Conservation (phyloP, 2,797 vertebrate species). For the Menidia menidia region DNA sequence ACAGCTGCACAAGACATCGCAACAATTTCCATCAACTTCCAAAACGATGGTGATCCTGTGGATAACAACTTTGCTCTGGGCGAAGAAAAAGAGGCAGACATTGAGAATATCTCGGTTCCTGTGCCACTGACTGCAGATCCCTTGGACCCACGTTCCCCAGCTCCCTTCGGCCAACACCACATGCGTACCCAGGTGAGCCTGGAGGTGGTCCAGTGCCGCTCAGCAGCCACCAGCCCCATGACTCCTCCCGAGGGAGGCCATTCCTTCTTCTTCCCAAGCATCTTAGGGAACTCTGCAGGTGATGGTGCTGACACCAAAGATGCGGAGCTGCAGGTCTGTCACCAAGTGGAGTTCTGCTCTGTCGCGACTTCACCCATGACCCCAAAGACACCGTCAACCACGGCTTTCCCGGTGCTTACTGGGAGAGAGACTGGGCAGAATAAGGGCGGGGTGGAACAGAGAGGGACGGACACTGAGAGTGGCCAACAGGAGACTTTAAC, state of each 20-base stretch:
- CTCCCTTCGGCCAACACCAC: slow-evolving; percentile 79
- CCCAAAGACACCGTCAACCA: slow-evolving; percentile 72
- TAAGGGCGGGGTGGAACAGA: slow-evolving; percentile 13
- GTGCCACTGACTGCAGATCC: slow-evolving; percentile 46
- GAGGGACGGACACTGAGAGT: slow-evolving; percentile 18
- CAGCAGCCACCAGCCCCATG: slow-evolving; percentile 92
- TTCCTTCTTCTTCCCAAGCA: slow-evolving; percentile 82
- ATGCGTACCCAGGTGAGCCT: slow-evolving; percentile 88
- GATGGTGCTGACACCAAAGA: slow-evolving; percentile 78
- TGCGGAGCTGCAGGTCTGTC: slow-evolving; percentile 86
- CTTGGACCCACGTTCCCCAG: slow-evolving; percentile 58
- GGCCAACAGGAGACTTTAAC: slow-evolving; percentile 16
- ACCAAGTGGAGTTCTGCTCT: slow-evolving; percentile 86
- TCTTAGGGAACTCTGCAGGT: slow-evolving; percentile 45
- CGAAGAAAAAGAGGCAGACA: slow-evolving; percentile 9
- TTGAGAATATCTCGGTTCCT: slow-evolving; percentile 34
- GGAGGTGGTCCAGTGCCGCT: slow-evolving; percentile 82
- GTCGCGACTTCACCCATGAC: slow-evolving; percentile 90
- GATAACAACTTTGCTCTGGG: slow-evolving; percentile 13
- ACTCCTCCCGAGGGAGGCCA: slow-evolving; percentile 84
- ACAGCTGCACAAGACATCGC: slow-evolving; percentile 6
- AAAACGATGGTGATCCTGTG: slow-evolving; percentile 17
- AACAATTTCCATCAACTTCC: slow-evolving; percentile 3
- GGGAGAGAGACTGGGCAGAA: slow-evolving; percentile 38
- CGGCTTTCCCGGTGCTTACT: slow-evolving; percentile 57